These are phyloP conservation scores for Athene noctua DNA, from an alignment of 2,113 vertebrate genomes.

Conservation along the genomic window DNA sequence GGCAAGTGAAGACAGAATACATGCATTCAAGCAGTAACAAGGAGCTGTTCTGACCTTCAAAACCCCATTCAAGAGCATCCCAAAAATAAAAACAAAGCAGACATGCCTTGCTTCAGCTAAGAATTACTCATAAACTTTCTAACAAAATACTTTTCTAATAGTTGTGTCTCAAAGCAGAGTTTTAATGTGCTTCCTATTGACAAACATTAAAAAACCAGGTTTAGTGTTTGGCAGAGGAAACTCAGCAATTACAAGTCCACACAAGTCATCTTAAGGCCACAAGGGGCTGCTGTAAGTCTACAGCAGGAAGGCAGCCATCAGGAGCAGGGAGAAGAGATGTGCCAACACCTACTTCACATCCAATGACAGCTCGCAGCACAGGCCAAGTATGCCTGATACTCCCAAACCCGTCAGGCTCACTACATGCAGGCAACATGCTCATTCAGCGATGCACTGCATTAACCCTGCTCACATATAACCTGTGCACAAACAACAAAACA, in stretches of 20 bases:
- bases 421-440: rapidly evolving
- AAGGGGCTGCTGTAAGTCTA: conserved; percentile 59
- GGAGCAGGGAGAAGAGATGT: not conserved
- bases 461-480: too few species aligned
- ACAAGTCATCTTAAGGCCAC: conserved; percentile 11
- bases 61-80: not conserved
- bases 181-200: not conserved
- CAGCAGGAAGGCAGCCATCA: not conserved
- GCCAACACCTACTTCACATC: not conserved
- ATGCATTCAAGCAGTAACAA: not conserved
- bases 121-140: not conserved
- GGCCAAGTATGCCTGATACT: rapidly evolving
- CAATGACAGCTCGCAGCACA: rapidly evolving
- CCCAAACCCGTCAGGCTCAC: not conserved
- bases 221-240: not conserved
- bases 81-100: not conserved
- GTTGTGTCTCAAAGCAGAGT: not conserved
- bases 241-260: not conserved
- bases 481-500: not conserved
- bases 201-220: not conserved
- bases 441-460: rapidly evolving
- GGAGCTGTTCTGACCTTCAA: not conserved
- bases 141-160: not conserved
- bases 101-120: not conserved
- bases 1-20: not conserved